phyloP scores from a whole-genome alignment of 2,888 invertebrate genomes.

The Pristionchus exspectatus region DNA sequence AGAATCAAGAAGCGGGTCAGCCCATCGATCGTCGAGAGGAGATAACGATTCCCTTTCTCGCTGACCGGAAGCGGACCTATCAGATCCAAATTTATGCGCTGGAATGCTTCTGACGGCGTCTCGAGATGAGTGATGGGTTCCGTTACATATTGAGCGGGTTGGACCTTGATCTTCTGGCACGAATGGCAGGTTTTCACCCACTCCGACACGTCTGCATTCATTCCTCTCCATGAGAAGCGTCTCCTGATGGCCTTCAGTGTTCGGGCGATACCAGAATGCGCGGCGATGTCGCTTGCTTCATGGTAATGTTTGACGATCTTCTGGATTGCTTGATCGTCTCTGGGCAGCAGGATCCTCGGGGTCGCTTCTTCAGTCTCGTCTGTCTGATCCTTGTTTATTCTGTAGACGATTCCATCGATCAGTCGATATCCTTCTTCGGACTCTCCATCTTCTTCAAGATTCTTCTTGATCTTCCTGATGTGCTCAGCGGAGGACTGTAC shows the following conservation, averaged over 20 bases:
- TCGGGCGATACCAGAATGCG: not conserved
- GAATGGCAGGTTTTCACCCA: not conserved
- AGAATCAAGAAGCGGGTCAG: not conserved
- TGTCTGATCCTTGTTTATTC: too few species aligned
- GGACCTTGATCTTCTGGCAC: constrained; percentile 18
- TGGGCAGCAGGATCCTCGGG: not conserved
- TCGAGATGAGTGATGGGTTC: not conserved
- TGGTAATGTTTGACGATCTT: not conserved
- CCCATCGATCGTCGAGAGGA: not conserved
- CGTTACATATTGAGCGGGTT: not conserved
- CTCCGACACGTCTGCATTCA: not conserved
- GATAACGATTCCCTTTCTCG: not conserved
- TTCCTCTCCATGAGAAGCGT: not conserved
- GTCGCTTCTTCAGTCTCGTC: not conserved
- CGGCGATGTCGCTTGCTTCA: not conserved
- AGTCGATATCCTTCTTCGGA: not conserved
- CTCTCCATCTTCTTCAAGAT: not conserved
- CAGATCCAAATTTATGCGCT: constrained; percentile 19
- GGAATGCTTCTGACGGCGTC: not conserved
- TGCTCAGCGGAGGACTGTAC: not conserved
- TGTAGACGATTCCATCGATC: not conserved
- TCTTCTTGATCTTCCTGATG: not conserved
- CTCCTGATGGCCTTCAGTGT: not conserved
- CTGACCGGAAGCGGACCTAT: not conserved
- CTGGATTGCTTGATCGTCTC: not conserved